These are phyloP conservation scores for Holotrichia oblita DNA, from an alignment of 1,140 invertebrate species.

Conservation along the genomic window DNA sequence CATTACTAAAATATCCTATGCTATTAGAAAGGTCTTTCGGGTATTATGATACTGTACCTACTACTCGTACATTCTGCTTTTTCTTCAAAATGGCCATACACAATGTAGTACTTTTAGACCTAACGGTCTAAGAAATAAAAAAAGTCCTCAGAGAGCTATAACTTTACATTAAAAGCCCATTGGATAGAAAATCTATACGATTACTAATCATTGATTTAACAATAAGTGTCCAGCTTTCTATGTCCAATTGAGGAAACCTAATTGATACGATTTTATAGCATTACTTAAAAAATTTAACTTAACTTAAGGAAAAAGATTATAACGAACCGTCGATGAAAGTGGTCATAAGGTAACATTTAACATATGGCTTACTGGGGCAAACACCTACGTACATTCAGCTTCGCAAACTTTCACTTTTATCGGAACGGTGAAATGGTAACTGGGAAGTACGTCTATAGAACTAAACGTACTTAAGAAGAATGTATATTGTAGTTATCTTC, in stretches of 20 bases:
- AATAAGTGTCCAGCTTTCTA: slow-evolving; percentile 11
- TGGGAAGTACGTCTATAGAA: slow-evolving; percentile 2
- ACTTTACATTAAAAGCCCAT: background rate
- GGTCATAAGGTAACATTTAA: slow-evolving; percentile 34
- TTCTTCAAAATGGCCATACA: no score
- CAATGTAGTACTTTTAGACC: no score
- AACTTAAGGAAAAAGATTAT: background rate
- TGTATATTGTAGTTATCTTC: background rate
- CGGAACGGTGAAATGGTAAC: slow-evolving; percentile 27
- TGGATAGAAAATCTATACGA: background rate
- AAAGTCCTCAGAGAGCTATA: no score
- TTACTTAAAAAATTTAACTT: slow-evolving; percentile 2
- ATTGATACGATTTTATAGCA: background rate
- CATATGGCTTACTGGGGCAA: slow-evolving; percentile 28
- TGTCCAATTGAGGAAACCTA: background rate
- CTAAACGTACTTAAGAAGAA: slow-evolving; percentile 11
- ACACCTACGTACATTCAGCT: slow-evolving; percentile 27
- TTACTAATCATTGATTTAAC: background rate
- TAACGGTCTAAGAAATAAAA: no score
- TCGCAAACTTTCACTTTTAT: slow-evolving; percentile 27
- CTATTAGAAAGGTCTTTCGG: no score
- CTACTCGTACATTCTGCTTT: no score
- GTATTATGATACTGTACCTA: no score
- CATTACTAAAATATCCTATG: no score
- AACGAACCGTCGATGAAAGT: slow-evolving; percentile 25